phyloP scores from a whole-genome alignment of 2,888 invertebrate genomes.

The Pristionchus fissidentatus region DNA sequence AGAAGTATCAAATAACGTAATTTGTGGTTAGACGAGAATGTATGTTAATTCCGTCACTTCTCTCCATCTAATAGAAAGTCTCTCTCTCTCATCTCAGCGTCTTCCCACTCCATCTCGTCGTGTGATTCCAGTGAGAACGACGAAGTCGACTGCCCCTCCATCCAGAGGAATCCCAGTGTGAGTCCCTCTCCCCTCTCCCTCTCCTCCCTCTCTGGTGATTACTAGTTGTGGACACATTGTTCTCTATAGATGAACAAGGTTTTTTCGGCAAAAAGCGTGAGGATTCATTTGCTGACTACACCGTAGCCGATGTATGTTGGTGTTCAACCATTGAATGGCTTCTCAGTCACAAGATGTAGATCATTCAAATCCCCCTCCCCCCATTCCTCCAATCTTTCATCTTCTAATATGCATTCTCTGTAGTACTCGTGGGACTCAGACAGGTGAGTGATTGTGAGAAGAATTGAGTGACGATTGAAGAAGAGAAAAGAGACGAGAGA shows the following conservation, averaged over 20 bases:
- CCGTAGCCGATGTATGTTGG: too few relatives aligned
- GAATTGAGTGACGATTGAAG: neutral
- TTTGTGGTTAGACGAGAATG: too few relatives aligned
- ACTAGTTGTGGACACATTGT: too few relatives aligned
- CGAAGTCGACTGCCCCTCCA: neutral
- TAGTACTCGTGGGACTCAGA: constrained; percentile 46
- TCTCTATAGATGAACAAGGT: too few relatives aligned
- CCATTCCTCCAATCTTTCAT: neutral
- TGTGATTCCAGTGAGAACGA: constrained; percentile 4
- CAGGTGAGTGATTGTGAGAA: constrained; percentile 35
- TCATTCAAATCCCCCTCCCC: neutral
- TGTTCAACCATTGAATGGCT: too few relatives aligned
- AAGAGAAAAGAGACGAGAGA: neutral
- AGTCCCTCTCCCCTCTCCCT: neutral
- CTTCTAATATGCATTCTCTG: constrained; percentile 3
- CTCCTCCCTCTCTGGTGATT: too few relatives aligned
- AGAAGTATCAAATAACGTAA: neutral
- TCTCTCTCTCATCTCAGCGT: too few relatives aligned
- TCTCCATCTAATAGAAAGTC: too few relatives aligned
- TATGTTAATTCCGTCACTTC: too few relatives aligned
- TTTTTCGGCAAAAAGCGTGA: too few relatives aligned
- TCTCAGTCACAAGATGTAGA: too few relatives aligned
- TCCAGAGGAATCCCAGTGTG: neutral
- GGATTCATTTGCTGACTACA: neutral
- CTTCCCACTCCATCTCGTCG: constrained; percentile 39